Base-by-base conservation (phyloP, 2,888 invertebrate genomes). In the Teinopalpus imperialis region DNA sequence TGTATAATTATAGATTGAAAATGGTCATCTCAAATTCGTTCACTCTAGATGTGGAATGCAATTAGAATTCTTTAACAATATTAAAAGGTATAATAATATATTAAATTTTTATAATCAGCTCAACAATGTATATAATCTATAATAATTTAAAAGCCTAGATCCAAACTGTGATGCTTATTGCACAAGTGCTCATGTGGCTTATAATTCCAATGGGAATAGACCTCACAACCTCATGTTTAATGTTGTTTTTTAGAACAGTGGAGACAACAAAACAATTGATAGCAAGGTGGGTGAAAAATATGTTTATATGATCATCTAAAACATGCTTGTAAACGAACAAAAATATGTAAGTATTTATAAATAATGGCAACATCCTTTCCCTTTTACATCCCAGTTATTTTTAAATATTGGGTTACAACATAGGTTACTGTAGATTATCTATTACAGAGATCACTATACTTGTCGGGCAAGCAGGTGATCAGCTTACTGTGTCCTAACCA, bases 41-140 rank as follows among this genome's bases (percentile, higher is more conserved):
- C 87, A 87, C 87, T 82, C 82, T 83, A 85, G 79, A 85, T 83
- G 88, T 89, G 89, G 89, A 90, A 89, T 89, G 90, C 89, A 89
- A 88, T 88, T 87, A 87, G 88, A 88, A 89, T 89, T 88, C 88
- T 81, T 87, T 89, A 89, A 89, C 89, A 89, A 88, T 88, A 86
- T 89, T 88, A 89, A 89, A 89, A 89, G 89, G 87, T 89, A 90
- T 89, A 89, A 88, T 89, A 88, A 89, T 89, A 90, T 89, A 89
- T 89, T 89, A 89, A 90, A 89, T 89, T 90, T 90, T 89, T 88
- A 86, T 88, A 82, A 89, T 89, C 90, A 90, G 89, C 90, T 90
- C 90, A 90, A 90, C 90, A 90, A 90, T 90, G 89, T 90, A 90
- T 90, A 90, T 90, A 90, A 89, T 90, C 89, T 90, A 89, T 89